Evolutionary conservation across 2,888 invertebrate species (phyloP).

Genomic region (Pantelozetes paolii): DNA sequence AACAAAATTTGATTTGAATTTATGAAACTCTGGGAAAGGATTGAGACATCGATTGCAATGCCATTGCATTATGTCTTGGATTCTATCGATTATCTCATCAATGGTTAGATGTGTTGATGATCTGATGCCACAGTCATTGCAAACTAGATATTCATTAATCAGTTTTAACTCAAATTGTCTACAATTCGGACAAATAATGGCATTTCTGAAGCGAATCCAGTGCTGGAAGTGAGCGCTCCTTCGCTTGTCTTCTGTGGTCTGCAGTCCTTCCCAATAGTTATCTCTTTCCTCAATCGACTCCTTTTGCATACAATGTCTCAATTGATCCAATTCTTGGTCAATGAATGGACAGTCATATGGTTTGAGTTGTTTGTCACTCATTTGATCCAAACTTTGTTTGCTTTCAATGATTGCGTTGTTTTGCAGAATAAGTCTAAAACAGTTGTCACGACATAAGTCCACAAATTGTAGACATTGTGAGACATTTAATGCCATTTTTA

Average conservation of each 20-base stretch:
- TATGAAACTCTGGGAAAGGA: not conserved
- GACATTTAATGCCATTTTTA: not conserved
- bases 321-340: slow-evolving; percentile 2
- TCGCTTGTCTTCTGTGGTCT: not conserved
- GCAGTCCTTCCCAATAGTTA: not conserved
- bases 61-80: not conserved
- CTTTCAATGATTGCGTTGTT: too few species aligned
- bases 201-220: not conserved
- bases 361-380: not conserved
- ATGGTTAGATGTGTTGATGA: not conserved
- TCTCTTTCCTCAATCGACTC: not conserved
- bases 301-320: not conserved
- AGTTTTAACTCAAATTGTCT: not conserved
- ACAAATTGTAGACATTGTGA: too few species aligned
- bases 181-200: not conserved
- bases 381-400: not conserved
- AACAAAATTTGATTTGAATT: not conserved
- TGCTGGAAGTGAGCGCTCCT: not conserved
- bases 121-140: not conserved
- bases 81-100: not conserved
- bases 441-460: too few species aligned
- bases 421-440: too few species aligned
- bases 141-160: not conserved
- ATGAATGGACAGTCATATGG: not conserved
- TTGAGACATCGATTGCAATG: not conserved